phyloP scores from a whole-genome alignment of 2,797 vertebrate genomes.

The Pangasius krempfi region DNA sequence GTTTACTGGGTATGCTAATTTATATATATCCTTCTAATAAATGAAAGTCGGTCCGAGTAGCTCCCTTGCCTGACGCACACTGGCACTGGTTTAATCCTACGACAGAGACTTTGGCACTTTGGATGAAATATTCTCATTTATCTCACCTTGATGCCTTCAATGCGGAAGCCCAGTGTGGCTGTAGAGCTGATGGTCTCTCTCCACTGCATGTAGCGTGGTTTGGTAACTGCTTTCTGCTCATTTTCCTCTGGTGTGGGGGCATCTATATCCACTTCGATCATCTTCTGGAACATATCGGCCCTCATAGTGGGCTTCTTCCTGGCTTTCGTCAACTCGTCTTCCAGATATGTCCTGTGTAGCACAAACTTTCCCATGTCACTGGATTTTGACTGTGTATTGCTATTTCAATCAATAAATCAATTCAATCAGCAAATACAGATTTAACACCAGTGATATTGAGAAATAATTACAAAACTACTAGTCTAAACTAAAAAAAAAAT shows the following conservation, averaged over 20 bases:
- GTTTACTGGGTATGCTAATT: background rate
- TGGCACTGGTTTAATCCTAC: background rate
- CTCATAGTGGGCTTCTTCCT: constrained; percentile 93
- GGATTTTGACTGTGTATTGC: background rate
- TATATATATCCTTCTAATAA: background rate
- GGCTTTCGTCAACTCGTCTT: constrained; percentile 95
- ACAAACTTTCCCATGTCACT: background rate
- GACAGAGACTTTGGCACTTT: background rate
- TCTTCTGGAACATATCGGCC: constrained; percentile 98
- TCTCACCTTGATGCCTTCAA: constrained; percentile 96
- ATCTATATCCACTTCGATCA: constrained; percentile 90
- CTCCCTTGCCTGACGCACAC: background rate
- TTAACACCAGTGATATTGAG: background rate
- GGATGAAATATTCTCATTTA: background rate
- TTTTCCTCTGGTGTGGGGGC: constrained; percentile 88
- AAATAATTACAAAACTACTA: background rate
- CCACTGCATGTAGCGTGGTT: constrained; percentile 99
- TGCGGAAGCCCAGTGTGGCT: constrained; percentile 91
- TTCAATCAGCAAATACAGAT: background rate
- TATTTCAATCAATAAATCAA: background rate
- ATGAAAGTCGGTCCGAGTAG: background rate
- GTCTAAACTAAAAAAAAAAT: background rate
- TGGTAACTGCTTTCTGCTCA: constrained; percentile 85
- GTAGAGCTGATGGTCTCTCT: constrained; percentile 98
- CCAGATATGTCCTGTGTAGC: constrained; percentile 87